Evolutionary conservation across 2,797 vertebrate species (phyloP), one percentile per base, ranked within the genome.

Genomic region (Zalophus californianus): DNA sequence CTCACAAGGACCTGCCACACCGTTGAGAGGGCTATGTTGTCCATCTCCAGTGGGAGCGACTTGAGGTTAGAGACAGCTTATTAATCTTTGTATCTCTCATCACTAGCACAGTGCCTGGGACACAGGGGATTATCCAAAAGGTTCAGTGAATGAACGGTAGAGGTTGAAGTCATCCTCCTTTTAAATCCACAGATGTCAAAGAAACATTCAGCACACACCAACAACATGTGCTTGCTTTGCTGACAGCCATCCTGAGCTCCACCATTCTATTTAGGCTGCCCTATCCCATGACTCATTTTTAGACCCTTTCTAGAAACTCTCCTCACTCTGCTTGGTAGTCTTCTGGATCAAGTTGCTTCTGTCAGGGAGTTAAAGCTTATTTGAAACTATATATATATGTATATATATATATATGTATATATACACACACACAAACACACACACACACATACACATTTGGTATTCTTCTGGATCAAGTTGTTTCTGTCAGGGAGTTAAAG

Each of bases 161-260:
- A 95, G 32, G 78, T 3, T 70, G 41, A 84, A 38, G 60, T 41
- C 13, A n/a, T 62, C 41, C 5, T 78, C 27, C 23, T 58, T 80
- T 20, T 44, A 96, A 66, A 56, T 13, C 3, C 15, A 72, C 1
- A 52, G 80, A 29, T 7, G 5, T 64, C 79, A 50, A 66, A 66
- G 29, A 35, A 86, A 68, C 13, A 15, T 6, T 77, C 4, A 2
- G 85, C 80, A 60, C 5, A 78, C 0, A 48, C 10, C 35, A 41
- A 3, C 5, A 13, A 7, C 0, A 0, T 0, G 3, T 15, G 10
- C 14, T 56, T 86, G 66, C 73, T 38, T 16, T 48, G 27, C 15
- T 12, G 7, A 77, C 3, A 27, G 50, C 44, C 23, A 48, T 9
- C 64, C 38, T 35, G 68, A 91, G 3, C 29, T 15, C 27, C 32